A percentile compares a stretch with the other conserved stretches of the same genome.
Evolutionary conservation across 1,140 invertebrate genomes (phyloP).

Genomic region (Drosophila teissieri): DNA sequence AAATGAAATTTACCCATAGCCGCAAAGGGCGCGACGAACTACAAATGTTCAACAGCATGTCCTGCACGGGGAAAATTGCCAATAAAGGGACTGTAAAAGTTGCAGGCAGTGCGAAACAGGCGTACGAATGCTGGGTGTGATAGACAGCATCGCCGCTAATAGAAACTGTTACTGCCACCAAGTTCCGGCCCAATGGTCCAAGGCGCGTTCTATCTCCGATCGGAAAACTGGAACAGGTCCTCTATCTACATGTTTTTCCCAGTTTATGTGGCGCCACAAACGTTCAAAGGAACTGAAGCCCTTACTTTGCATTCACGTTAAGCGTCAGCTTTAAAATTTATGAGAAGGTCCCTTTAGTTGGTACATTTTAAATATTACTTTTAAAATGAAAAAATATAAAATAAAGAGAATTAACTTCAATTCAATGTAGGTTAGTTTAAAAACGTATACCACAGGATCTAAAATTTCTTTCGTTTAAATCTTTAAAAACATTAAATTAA

Average conservation of each 20-base stretch:
- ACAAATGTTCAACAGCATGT: constrained; percentile 66
- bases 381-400: too few species aligned
- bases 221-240: constrained; percentile 39
- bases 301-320: background rate
- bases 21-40: constrained; percentile 50
- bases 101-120: background rate
- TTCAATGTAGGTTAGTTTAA: background rate
- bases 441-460: too few species aligned
- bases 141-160: constrained; percentile 63
- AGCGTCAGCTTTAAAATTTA: too few species aligned
- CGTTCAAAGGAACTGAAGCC: constrained; percentile 15
- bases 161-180: constrained; percentile 68
- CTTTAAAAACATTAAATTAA: too few species aligned
- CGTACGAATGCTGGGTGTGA: background rate
- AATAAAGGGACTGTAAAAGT: constrained; percentile 41
- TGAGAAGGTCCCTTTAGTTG: background rate
- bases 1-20: constrained; percentile 50
- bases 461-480: too few species aligned
- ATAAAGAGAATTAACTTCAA: background rate
- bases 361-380: background rate
- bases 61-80: constrained; percentile 39
- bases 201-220: constrained; percentile 59
- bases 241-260: constrained; percentile 1
- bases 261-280: constrained; percentile 43
- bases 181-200: constrained; percentile 37